A percentile compares a stretch with the other conserved stretches of the same genome.
Conservation (phyloP, 2,888 invertebrate species). For the Tridacna crocea region DNA sequence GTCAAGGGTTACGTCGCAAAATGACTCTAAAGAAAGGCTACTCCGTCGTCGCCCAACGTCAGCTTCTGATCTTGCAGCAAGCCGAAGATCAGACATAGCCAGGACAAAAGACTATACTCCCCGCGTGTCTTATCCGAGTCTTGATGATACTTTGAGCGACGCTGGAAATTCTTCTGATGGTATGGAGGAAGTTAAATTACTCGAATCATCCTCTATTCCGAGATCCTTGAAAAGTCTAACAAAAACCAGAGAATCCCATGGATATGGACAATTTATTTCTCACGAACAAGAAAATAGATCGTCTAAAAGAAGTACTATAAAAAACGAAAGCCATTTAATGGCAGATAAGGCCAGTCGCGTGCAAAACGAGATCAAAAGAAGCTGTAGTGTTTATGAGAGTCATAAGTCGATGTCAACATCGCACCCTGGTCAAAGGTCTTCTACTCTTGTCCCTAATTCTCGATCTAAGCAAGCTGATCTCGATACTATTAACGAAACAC, state of each 20-base stretch:
- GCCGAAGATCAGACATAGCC: not conserved
- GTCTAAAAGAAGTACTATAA: not conserved
- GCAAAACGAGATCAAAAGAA: not conserved
- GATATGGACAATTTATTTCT: not conserved
- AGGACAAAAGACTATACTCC: not conserved
- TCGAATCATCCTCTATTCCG: not conserved
- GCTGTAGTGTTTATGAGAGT: too few species aligned
- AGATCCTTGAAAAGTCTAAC: not conserved
- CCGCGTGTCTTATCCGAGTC: not conserved
- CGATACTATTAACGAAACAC: too few species aligned
- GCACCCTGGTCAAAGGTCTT: not conserved
- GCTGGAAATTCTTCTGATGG: not conserved
- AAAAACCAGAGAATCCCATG: not conserved
- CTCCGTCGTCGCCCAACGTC: not conserved
- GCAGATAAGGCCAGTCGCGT: not conserved
- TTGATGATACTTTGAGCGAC: constrained; percentile 8
- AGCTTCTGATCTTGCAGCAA: not conserved
- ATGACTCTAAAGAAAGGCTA: not conserved
- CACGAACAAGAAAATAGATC: not conserved
- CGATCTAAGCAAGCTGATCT: too few species aligned
- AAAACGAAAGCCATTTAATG: not conserved
- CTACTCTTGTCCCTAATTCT: not conserved
- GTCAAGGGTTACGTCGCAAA: not conserved
- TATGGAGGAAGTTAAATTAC: not conserved
- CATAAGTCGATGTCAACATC: not conserved